phyloP scores from a whole-genome alignment of 2,113 vertebrate genomes.

The Chroicocephalus ridibundus region DNA sequence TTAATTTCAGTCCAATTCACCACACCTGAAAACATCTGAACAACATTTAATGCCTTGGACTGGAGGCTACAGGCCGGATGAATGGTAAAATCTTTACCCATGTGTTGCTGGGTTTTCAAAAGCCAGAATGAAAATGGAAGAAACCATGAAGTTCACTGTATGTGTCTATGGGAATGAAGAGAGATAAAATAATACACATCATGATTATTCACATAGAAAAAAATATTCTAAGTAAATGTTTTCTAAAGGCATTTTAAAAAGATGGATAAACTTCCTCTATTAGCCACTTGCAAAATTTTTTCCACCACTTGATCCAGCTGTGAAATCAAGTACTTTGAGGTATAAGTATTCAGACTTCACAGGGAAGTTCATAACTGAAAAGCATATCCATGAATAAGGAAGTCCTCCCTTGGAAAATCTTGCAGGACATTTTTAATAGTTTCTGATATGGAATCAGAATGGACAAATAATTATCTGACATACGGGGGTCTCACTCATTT shows the following conservation, averaged over 20 bases:
- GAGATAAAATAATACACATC: not conserved
- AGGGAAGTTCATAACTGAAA: not conserved
- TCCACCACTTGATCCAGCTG: not conserved
- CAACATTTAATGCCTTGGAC: not conserved
- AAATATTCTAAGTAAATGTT: not conserved
- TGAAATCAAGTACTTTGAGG: constrained; percentile 34
- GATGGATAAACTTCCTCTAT: not conserved
- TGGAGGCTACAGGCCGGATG: not conserved
- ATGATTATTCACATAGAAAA: not conserved
- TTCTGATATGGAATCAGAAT: constrained; percentile 6
- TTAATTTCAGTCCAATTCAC: not conserved
- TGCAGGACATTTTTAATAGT: not conserved
- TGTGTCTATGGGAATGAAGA: not conserved
- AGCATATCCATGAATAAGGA: not conserved
- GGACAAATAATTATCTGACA: not conserved
- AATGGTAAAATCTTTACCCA: not conserved
- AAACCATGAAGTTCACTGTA: not conserved
- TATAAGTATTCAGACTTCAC: not conserved
- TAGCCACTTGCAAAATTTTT: not conserved
- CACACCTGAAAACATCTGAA: constrained; percentile 7
- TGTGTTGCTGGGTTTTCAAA: constrained; percentile 4
- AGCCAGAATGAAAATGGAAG: not conserved
- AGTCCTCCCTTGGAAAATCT: not conserved
- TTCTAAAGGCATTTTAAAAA: not conserved
- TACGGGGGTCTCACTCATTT: not conserved